Conservation (phyloP, 1,140 invertebrate species). For the Bombus superbus region DNA sequence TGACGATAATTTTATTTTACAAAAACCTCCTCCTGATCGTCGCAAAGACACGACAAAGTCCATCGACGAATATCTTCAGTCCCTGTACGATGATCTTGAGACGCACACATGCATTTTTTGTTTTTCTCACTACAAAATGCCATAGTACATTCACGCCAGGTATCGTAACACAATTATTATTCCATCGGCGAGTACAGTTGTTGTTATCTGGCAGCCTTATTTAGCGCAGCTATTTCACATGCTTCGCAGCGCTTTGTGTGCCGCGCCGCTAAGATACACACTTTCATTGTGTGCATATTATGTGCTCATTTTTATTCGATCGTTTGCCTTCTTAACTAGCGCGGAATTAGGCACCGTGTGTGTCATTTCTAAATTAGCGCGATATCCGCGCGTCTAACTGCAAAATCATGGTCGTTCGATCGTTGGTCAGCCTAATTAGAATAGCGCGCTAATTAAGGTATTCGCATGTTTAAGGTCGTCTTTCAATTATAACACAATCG, state of each 20-base stretch:
- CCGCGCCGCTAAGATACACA: constrained; percentile 4
- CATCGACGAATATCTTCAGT: constrained; percentile 9
- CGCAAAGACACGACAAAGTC: not conserved
- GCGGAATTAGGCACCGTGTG: not conserved
- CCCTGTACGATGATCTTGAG: constrained; percentile 28
- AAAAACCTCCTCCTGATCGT: not conserved
- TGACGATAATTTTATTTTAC: not conserved
- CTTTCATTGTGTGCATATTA: constrained; percentile 39
- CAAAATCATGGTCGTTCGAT: not conserved
- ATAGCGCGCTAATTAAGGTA: not conserved
- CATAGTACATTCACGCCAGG: constrained; percentile 30
- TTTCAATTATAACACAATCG: not conserved
- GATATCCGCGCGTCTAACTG: not conserved
- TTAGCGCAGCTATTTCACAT: constrained; percentile 31
- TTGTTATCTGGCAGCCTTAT: constrained; percentile 51
- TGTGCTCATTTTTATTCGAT: constrained; percentile 16
- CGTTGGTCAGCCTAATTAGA: not conserved
- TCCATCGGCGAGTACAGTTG: constrained; percentile 8
- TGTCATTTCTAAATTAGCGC: constrained; percentile 16
- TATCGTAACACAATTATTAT: constrained; percentile 47
- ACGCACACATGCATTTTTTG: not conserved
- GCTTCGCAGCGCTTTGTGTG: constrained; percentile 23
- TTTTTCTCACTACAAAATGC: not conserved
- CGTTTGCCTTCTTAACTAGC: constrained; percentile 16
- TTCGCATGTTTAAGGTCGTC: not conserved